These are phyloP conservation scores for Hylyphantes graminicola DNA, from an alignment of 1,140 invertebrate genomes.

Conservation along the genomic window DNA sequence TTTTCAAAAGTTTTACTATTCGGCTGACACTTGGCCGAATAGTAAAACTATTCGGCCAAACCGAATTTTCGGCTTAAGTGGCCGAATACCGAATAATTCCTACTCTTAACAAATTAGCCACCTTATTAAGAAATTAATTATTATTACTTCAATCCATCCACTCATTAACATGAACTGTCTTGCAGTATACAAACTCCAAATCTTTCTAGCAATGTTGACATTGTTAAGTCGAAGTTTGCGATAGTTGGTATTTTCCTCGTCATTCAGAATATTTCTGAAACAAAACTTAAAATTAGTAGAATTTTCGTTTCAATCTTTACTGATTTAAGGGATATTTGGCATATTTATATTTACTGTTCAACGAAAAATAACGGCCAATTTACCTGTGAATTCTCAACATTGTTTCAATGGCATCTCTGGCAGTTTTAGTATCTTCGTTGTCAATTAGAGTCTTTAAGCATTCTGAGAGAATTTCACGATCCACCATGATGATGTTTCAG, in stretches of 20 bases:
- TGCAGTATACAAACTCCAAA: background rate
- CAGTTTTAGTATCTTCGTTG: background rate
- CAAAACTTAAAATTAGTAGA: background rate
- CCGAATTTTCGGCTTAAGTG: too few species aligned
- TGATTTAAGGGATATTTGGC: background rate
- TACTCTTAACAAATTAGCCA: too few species aligned
- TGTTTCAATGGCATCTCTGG: slow-evolving; percentile 16
- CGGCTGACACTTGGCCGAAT: too few species aligned
- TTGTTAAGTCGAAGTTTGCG: background rate
- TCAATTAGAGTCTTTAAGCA: background rate
- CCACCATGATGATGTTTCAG: background rate
- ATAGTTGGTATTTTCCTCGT: background rate
- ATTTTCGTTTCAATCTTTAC: background rate
- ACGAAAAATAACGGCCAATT: background rate
- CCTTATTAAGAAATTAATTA: background rate
- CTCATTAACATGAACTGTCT: slow-evolving; percentile 12
- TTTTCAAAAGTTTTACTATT: background rate
- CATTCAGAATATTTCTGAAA: slow-evolving; percentile 15
- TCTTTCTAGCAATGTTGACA: background rate
- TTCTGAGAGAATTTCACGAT: background rate
- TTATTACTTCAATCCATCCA: slow-evolving; percentile 11
- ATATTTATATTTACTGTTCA: too few species aligned
- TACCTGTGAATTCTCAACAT: slow-evolving; percentile 30
- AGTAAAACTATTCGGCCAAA: too few species aligned
- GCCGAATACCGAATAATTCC: too few species aligned